phyloP scores from a whole-genome alignment of 1,140 invertebrate genomes.

The Bombus vancouverensis region DNA sequence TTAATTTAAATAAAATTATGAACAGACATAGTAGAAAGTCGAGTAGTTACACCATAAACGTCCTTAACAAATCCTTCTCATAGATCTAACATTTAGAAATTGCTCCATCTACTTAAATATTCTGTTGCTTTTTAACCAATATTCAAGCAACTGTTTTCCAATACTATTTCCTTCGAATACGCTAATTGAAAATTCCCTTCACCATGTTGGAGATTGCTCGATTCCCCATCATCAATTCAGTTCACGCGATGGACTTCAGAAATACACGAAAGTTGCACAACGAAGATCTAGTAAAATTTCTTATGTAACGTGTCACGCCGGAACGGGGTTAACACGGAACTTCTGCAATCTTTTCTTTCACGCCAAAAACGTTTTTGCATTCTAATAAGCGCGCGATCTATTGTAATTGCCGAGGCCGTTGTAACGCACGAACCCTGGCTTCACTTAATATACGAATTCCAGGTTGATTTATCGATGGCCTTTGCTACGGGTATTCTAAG shows the following conservation, averaged over 20 bases:
- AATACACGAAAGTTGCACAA: no score
- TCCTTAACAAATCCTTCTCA: no score
- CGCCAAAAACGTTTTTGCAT: conserved; percentile 39
- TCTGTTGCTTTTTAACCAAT: neutral
- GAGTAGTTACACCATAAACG: no score
- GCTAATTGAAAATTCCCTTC: neutral
- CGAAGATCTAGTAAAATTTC: conserved; percentile 37
- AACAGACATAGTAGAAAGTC: no score
- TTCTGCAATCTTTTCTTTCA: conserved; percentile 39
- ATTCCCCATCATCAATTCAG: neutral
- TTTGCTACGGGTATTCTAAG: conserved; percentile 63
- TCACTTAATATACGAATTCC: conserved; percentile 68
- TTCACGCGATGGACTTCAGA: neutral
- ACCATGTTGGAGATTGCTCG: no score
- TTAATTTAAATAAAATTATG: no score
- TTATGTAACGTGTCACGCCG: conserved; percentile 39
- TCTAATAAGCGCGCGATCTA: conserved; percentile 65
- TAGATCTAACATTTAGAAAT: no score
- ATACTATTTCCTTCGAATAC: neutral
- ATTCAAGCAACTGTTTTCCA: neutral
- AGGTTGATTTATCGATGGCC: conserved; percentile 66
- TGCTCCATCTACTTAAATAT: neutral
- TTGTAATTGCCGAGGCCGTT: conserved; percentile 55
- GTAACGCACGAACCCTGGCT: conserved; percentile 49
- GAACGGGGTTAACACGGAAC: conserved; percentile 42